These are phyloP conservation scores for Microcebus murinus DNA, from an alignment of 2,113 vertebrate species.

Conservation along the genomic window DNA sequence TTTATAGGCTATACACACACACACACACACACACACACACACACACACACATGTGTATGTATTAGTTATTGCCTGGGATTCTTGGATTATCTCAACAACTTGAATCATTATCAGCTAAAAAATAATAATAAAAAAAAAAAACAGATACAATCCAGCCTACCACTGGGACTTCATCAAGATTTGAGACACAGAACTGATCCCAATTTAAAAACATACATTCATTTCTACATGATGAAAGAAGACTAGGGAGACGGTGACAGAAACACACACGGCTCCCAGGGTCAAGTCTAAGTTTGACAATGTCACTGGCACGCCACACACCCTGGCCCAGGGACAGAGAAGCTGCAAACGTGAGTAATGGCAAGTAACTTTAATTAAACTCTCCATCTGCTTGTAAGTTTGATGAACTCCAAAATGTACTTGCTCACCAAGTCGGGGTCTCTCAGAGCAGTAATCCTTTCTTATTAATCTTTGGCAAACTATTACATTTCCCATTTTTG, in stretches of 20 bases:
- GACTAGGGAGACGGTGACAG: neutral
- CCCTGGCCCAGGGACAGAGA: neutral
- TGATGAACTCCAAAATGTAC: conserved; percentile 44
- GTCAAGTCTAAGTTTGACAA: conserved; percentile 25
- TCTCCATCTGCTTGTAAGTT: conserved; percentile 46
- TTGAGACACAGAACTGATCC: neutral
- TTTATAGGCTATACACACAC: too few relatives aligned
- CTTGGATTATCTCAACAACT: neutral
- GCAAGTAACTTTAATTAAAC: conserved; percentile 40
- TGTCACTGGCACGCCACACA: neutral
- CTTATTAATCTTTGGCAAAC: conserved; percentile 64
- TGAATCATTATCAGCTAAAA: neutral
- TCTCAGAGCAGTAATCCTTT: conserved; percentile 40
- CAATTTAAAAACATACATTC: neutral
- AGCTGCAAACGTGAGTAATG: neutral
- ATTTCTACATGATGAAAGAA: neutral
- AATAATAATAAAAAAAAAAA: neutral
- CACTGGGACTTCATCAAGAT: neutral
- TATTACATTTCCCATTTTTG: conserved; percentile 28
- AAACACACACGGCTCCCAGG: neutral
- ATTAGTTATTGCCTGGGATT: neutral
- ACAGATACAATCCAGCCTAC: neutral
- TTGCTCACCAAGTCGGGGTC: conserved; percentile 25
- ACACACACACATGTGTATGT: too few relatives aligned
- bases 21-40: too few relatives aligned